Conservation (phyloP, 1,140 invertebrate genomes). For the Calephelis nemesis region DNA sequence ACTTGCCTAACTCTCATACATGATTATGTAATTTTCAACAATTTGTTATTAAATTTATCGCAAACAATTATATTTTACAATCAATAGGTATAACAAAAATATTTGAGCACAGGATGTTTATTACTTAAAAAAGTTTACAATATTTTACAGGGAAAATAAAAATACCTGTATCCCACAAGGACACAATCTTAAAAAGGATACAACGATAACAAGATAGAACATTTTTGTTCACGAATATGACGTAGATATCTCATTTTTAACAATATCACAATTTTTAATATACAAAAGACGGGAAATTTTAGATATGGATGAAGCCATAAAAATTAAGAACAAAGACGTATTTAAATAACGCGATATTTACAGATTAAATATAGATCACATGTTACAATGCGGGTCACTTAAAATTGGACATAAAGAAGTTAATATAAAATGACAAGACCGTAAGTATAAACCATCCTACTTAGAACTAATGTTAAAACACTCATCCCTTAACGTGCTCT, state of each 20-base stretch:
- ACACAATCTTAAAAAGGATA: conserved; percentile 37
- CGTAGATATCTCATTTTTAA: conserved; percentile 62
- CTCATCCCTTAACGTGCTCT: conserved; percentile 62
- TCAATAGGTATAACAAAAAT: conserved; percentile 40
- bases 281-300: conserved; percentile 70
- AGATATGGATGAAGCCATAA: conserved; percentile 69
- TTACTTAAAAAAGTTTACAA: conserved; percentile 21
- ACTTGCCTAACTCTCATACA: conserved; percentile 25
- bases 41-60: conserved; percentile 25
- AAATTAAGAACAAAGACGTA: conserved; percentile 63
- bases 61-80: conserved; percentile 33
- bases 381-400: conserved; percentile 49
- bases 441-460: conserved; percentile 45
- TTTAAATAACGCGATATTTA: conserved; percentile 37
- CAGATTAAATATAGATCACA: conserved; percentile 52
- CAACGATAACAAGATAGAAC: conserved; percentile 52
- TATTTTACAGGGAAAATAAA: conserved; percentile 17
- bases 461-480: conserved; percentile 61
- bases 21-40: conserved; percentile 14
- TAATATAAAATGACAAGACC: conserved; percentile 56
- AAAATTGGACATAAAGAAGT: conserved; percentile 53
- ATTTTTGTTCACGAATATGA: conserved; percentile 57
- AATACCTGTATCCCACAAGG: conserved; percentile 1
- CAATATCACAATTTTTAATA: conserved; percentile 79
- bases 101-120: conserved; percentile 55